A percentile compares a stretch with the other conserved stretches of the same genome.
Conservation (phyloP, 2,797 vertebrate species). For the Parotocinclus haroldoi region DNA sequence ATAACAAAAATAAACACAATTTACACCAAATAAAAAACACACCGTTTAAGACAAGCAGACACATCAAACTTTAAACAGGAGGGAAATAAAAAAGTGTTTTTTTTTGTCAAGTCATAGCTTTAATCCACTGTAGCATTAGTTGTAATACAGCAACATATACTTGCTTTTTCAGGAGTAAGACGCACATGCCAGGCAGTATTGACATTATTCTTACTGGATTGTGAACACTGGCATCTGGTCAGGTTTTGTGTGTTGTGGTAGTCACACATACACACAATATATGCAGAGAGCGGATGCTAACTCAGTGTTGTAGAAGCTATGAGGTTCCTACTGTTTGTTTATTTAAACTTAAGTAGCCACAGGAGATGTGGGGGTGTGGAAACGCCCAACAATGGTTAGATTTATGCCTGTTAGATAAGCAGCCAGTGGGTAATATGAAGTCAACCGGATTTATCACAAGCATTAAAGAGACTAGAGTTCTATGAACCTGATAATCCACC, state of each 20-base stretch:
- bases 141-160: too few species aligned
- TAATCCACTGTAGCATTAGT: too few species aligned
- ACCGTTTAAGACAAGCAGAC: too few species aligned
- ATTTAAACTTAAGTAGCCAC: slow-evolving; percentile 44
- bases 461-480: slow-evolving; percentile 36
- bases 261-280: background rate
- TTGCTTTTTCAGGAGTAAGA: too few species aligned
- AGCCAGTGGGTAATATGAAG: slow-evolving; percentile 57
- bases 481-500: slow-evolving; percentile 37
- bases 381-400: slow-evolving; percentile 56
- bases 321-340: slow-evolving; percentile 50
- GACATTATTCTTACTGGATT: too few species aligned
- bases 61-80: too few species aligned
- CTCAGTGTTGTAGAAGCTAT: slow-evolving; percentile 36
- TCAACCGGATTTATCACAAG: slow-evolving; percentile 43
- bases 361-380: slow-evolving; percentile 44
- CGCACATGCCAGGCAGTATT: too few species aligned
- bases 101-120: too few species aligned
- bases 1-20: too few species aligned
- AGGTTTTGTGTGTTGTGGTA: background rate
- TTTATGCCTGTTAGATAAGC: slow-evolving; percentile 59
- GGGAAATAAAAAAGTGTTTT: too few species aligned
- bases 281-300: slow-evolving; percentile 1
- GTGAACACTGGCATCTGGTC: background rate
- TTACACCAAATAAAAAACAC: too few species aligned